phyloP scores from a whole-genome alignment of 2,888 invertebrate genomes.

The Apotomis capreana region DNA sequence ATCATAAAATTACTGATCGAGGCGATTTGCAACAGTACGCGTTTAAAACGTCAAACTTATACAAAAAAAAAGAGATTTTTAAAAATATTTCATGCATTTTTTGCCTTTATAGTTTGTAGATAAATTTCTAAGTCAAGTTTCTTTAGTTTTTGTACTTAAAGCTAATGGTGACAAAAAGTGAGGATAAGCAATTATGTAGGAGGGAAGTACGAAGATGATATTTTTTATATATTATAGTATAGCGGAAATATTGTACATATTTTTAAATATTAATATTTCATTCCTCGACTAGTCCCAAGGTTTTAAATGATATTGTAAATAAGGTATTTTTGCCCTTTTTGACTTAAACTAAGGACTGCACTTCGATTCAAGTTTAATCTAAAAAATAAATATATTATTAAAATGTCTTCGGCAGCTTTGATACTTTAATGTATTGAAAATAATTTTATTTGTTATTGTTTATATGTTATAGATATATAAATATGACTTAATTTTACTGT shows the following conservation, averaged over 20 bases:
- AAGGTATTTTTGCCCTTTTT: constrained; percentile 55
- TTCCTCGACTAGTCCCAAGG: constrained; percentile 61
- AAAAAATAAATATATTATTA: neutral
- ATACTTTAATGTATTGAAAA: neutral
- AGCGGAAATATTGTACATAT: constrained; percentile 49
- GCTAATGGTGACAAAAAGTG: constrained; percentile 48
- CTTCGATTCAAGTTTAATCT: constrained; percentile 12
- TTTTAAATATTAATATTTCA: constrained; percentile 49
- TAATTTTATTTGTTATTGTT: neutral
- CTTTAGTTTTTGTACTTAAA: constrained; percentile 38
- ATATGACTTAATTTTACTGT: constrained; percentile 19
- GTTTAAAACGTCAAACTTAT: constrained; percentile 7
- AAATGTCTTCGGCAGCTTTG: constrained; percentile 12
- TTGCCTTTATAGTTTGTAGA: constrained; percentile 43
- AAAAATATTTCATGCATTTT: constrained; percentile 40
- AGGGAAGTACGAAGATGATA: constrained; percentile 48
- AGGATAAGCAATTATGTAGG: constrained; percentile 45
- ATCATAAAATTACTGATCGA: no score
- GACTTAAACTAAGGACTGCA: constrained; percentile 47
- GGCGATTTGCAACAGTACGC: no score
- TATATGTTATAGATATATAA: constrained; percentile 4
- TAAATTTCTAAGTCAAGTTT: constrained; percentile 32
- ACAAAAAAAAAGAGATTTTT: constrained; percentile 33
- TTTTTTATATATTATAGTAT: constrained; percentile 52
- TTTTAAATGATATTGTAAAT: constrained; percentile 49